Evolutionary conservation across 2,797 vertebrate species (phyloP).

Genomic region (Phalanger gymnotis): DNA sequence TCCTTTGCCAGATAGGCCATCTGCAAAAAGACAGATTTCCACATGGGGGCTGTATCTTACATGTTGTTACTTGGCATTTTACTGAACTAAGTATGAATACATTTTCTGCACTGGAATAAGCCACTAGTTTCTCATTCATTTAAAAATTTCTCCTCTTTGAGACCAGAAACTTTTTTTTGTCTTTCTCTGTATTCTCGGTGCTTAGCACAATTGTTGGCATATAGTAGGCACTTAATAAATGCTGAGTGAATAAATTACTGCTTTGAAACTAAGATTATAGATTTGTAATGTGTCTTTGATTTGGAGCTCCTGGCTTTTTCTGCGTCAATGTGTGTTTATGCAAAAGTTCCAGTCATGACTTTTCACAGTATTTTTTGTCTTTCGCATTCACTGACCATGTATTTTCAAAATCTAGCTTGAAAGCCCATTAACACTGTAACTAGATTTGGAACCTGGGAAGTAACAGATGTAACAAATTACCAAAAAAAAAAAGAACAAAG

Average conservation of each 20-base stretch:
- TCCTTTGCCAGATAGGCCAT: neutral
- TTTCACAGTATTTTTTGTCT: constrained; percentile 36
- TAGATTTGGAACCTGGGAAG: constrained; percentile 57
- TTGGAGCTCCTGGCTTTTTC: constrained; percentile 26
- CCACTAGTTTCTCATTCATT: constrained; percentile 58
- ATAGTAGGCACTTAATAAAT: neutral
- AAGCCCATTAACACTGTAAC: constrained; percentile 59
- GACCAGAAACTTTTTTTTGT: neutral
- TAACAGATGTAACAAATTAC: constrained; percentile 54
- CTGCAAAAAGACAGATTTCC: constrained; percentile 10
- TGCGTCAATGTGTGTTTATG: neutral
- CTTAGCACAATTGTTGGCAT: neutral
- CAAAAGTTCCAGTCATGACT: neutral
- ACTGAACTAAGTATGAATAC: constrained; percentile 51
- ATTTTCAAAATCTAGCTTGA: constrained; percentile 48
- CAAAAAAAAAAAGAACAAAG: neutral
- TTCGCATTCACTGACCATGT: constrained; percentile 59
- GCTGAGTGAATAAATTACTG: neutral
- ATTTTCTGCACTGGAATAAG: constrained; percentile 58
- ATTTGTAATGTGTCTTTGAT: neutral
- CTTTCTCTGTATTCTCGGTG: neutral
- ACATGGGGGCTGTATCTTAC: neutral
- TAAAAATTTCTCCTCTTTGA: constrained; percentile 56
- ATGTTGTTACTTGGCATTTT: constrained; percentile 1
- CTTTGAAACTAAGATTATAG: neutral